Percentiles rank a stretch among this genome's conserved stretches.
These are phyloP conservation scores for Todiramphus saurophagus DNA, from an alignment of 2,113 vertebrate species.

Conservation along the genomic window DNA sequence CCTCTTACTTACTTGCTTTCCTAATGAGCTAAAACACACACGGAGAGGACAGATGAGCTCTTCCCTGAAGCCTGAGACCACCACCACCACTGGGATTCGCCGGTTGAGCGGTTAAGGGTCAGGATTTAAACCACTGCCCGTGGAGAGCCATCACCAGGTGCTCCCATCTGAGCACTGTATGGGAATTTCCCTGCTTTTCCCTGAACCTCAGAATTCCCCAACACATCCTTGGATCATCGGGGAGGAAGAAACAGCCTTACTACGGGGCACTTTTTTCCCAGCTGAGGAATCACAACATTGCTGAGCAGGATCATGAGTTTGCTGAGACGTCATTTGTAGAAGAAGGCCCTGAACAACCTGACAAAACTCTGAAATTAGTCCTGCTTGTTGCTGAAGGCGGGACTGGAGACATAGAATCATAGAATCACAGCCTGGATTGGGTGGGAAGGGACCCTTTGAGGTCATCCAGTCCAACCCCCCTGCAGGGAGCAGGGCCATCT, in stretches of 20 bases:
- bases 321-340: neutral
- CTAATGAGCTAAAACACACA: neutral
- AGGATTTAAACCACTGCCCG: neutral
- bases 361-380: neutral
- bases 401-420: neutral
- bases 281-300: neutral
- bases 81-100: neutral
- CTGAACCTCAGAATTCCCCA: neutral
- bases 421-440: neutral
- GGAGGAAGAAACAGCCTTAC: neutral
- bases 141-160: neutral
- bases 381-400: neutral
- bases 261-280: neutral
- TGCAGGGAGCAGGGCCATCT: neutral
- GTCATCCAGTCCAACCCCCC: neutral
- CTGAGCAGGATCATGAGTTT: neutral
- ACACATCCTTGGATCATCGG: fast-evolving
- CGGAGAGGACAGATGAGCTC: neutral
- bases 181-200: neutral
- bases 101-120: neutral
- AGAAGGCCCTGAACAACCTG: neutral
- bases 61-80: neutral
- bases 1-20: neutral
- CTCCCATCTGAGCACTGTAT: fast-evolving
- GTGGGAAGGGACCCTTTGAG: neutral